Conservation (phyloP, 2,888 invertebrate species). For the Ecliptopera silaceata region DNA sequence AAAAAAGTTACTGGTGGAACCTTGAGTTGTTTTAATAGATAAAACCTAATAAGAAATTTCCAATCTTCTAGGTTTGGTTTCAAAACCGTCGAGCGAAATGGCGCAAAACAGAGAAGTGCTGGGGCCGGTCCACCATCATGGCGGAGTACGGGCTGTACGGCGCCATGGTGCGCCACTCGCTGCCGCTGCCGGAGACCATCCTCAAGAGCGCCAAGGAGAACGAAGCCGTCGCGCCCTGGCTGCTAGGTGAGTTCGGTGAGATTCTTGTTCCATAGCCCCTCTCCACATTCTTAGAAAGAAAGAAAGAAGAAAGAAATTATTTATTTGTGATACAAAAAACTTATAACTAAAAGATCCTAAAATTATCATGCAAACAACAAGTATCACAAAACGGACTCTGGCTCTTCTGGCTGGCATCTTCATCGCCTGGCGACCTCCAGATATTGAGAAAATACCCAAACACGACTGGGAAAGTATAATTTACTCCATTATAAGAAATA, state of each 20-base stretch:
- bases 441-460: too few relatives aligned
- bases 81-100: slow-evolving; percentile 99
- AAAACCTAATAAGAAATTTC: not conserved
- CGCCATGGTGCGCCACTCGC: slow-evolving; percentile 99
- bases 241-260: slow-evolving; percentile 91
- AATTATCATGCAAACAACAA: too few relatives aligned
- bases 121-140: slow-evolving; percentile 99
- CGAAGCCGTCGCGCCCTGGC: slow-evolving; percentile 99
- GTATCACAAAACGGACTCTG: too few relatives aligned
- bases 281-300: not conserved
- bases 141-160: slow-evolving; percentile 99
- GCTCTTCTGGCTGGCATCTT: too few relatives aligned
- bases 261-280: slow-evolving; percentile 29
- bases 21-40: too few relatives aligned
- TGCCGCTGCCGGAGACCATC: slow-evolving; percentile 99
- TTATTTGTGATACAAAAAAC: too few relatives aligned
- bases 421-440: too few relatives aligned
- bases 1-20: too few relatives aligned
- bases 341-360: too few relatives aligned
- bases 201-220: slow-evolving; percentile 98
- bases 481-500: too few relatives aligned
- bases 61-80: slow-evolving; percentile 95
- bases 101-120: slow-evolving; percentile 99
- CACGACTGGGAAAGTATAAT: too few relatives aligned
- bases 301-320: too few relatives aligned